phyloP scores from a whole-genome alignment of 2,888 invertebrate genomes.

The Dione vanillae region DNA sequence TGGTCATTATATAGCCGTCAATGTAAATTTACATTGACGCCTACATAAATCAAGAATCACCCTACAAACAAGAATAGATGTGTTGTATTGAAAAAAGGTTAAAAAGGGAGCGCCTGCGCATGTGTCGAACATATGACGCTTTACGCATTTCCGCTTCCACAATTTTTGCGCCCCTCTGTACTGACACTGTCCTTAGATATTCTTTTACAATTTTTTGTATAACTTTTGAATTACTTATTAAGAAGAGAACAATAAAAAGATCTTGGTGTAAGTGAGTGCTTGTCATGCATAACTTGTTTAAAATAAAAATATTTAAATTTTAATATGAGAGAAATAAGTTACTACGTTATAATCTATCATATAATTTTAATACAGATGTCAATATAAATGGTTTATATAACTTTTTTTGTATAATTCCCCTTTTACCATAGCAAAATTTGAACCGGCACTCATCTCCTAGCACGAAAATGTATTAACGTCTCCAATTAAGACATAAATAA shows the following conservation, averaged over 20 bases:
- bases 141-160: constrained; percentile 72
- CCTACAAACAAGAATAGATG: constrained; percentile 70
- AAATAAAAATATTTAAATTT: no score
- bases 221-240: neutral
- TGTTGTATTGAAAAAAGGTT: constrained; percentile 61
- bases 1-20: constrained; percentile 22
- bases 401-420: no score
- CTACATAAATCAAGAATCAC: constrained; percentile 70
- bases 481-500: no score
- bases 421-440: no score
- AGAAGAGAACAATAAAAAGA: neutral
- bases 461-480: no score
- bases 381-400: no score
- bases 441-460: no score
- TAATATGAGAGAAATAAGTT: no score
- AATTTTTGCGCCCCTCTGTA: constrained; percentile 62
- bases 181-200: constrained; percentile 58
- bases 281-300: no score
- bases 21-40: constrained; percentile 13
- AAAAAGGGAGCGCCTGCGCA: constrained; percentile 73
- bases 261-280: no score
- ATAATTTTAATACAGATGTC: no score
- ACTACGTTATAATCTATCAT: no score
- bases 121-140: constrained; percentile 77
- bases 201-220: neutral